These are phyloP conservation scores for Volucella bombylans DNA, from an alignment of 2,888 invertebrate genomes.

Conservation along the genomic window DNA sequence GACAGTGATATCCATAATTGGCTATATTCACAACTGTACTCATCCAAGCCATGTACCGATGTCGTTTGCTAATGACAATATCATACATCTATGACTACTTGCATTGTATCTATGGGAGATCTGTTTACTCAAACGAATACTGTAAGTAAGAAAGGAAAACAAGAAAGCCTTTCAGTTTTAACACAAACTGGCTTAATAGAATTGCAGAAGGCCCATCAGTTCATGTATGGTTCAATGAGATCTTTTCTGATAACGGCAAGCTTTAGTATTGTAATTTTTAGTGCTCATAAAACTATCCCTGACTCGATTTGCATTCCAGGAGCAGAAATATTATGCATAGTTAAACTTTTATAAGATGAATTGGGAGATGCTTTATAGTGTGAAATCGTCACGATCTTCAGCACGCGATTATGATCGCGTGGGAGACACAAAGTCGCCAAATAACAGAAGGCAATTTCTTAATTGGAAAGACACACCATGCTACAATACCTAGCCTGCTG, in stretches of 20 bases:
- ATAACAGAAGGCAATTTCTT: constrained; percentile 22
- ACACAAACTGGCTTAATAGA: constrained; percentile 23
- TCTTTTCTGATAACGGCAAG: background rate
- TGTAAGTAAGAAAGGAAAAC: constrained; percentile 26
- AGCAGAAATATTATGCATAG: background rate
- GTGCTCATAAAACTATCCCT: too few relatives aligned
- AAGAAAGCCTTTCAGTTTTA: constrained; percentile 67
- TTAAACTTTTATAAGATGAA: background rate
- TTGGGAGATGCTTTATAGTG: background rate
- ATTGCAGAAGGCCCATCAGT: constrained; percentile 4
- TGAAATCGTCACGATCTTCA: background rate
- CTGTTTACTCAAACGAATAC: constrained; percentile 43
- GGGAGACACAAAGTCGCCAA: background rate
- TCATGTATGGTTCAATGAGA: background rate
- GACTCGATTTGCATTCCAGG: too few relatives aligned
- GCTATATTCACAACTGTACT: constrained; percentile 5
- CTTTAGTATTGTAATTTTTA: too few relatives aligned
- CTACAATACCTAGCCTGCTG: constrained; percentile 37
- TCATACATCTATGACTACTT: constrained; percentile 16
- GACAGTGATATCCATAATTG: constrained; percentile 28
- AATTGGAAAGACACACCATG: constrained; percentile 24
- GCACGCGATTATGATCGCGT: constrained; percentile 7
- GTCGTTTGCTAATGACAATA: constrained; percentile 41
- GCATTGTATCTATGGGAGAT: constrained; percentile 30
- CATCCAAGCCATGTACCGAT: background rate